Conservation (phyloP, 1,140 invertebrate species). For the Lepidurus apus region DNA sequence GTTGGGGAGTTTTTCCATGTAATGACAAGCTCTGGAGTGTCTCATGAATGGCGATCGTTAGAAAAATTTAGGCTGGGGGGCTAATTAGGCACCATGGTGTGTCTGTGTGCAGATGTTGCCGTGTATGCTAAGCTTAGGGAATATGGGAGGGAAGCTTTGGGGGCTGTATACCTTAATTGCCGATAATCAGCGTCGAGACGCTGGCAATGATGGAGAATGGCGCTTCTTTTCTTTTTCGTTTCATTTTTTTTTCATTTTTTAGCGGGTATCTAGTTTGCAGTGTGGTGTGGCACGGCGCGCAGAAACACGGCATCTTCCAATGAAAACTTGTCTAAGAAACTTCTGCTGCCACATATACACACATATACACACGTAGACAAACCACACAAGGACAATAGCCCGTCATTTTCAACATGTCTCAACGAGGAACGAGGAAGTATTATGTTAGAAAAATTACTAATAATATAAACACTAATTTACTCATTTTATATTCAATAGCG, state of each 20-base stretch:
- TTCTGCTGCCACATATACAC: not conserved
- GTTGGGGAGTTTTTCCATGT: not conserved
- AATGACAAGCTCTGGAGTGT: conserved; percentile 15
- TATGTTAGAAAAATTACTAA: too few relatives aligned
- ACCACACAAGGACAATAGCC: not conserved
- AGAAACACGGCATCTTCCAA: conserved; percentile 8
- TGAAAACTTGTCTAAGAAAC: not conserved
- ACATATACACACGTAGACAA: not conserved
- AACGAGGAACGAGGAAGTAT: too few relatives aligned
- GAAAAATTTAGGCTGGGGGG: not conserved
- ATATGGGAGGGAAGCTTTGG: not conserved
- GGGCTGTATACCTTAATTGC: conserved; percentile 5
- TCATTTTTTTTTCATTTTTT: not conserved
- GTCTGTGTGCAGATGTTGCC: not conserved
- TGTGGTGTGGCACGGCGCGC: not conserved
- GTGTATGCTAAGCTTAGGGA: not conserved
- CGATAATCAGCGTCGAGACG: conserved; percentile 9
- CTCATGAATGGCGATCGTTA: conserved; percentile 14
- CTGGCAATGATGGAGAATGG: conserved; percentile 2
- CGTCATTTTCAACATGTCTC: too few relatives aligned
- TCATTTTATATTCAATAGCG: too few relatives aligned
- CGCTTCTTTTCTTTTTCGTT: not conserved
- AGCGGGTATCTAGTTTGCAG: too few relatives aligned
- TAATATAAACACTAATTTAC: too few relatives aligned
- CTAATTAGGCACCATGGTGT: conserved; percentile 11